These are phyloP conservation scores for Crotalus viridis DNA, from an alignment of 2,113 vertebrate species.

Conservation along the genomic window DNA sequence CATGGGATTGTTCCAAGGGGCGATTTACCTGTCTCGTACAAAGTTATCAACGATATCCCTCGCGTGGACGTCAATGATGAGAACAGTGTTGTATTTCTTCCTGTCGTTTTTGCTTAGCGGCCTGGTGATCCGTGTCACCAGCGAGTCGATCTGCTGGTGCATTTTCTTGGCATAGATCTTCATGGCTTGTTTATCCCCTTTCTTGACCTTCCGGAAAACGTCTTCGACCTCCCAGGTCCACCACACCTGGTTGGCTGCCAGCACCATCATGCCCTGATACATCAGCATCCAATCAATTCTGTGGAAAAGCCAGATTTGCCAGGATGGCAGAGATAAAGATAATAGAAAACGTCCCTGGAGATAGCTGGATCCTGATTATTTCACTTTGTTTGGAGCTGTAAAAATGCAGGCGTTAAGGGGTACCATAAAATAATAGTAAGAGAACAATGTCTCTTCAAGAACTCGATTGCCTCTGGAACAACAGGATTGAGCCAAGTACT, in stretches of 20 bases:
- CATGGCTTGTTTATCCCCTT: slow-evolving; percentile 86
- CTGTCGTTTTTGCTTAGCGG: slow-evolving; percentile 85
- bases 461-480: not conserved
- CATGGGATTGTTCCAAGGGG: not conserved
- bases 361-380: too few relatives aligned
- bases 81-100: slow-evolving; percentile 90
- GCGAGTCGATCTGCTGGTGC: slow-evolving; percentile 87
- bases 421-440: not conserved
- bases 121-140: slow-evolving; percentile 83
- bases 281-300: slow-evolving; percentile 96
- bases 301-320: not conserved
- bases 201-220: slow-evolving; percentile 79
- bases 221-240: slow-evolving; percentile 98
- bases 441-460: not conserved
- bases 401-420: not conserved
- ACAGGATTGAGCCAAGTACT: too few relatives aligned
- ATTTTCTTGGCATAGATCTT: slow-evolving; percentile 85
- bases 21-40: slow-evolving; percentile 79
- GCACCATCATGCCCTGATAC: slow-evolving; percentile 93
- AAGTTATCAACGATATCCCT: slow-evolving; percentile 92
- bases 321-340: not conserved
- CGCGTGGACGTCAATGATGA: slow-evolving; percentile 95
- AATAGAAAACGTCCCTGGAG: not conserved
- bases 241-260: slow-evolving; percentile 95
- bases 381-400: not conserved